Evolutionary conservation across 92 coral and sea anemone species (phyloP), one percentile per base, ranked within the genome.

Genomic region (Chrysogorgia sp.): DNA sequence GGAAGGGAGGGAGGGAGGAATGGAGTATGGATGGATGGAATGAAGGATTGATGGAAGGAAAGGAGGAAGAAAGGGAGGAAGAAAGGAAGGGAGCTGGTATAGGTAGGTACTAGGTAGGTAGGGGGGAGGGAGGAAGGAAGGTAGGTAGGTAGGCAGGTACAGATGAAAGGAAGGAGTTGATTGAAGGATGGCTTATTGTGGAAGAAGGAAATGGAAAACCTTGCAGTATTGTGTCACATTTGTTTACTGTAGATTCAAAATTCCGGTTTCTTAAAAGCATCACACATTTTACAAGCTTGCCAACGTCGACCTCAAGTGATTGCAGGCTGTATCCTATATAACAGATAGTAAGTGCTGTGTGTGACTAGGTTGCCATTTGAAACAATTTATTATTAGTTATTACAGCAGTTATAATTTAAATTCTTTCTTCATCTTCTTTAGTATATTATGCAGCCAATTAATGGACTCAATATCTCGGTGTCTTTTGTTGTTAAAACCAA

Each of bases 251-350:
- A 69, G 56, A 81, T 72, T 53, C 76, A 21, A 28, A 84, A 84
- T 33, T 84, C 85, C 7, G 87, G 94, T 75, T 96, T 92, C 35
- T 82, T 92, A 45, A 96, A 88, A 82, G 99, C 97, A 10, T 85
- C 97, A 17, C 96, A 96, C 70, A 89, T 92, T 64, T 77, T 96
- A 24, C 96, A 96, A 80, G 89, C 99, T 8, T 96, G 93, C 77
- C 97, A 96, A 65, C 90, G 97, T 17, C 89, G 97, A 41, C 90
- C 83, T 3, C 97, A 96, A 68, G 74, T 96, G 72, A 85, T 96
- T 32, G 99, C 94, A 35, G 99, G 99, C 23, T 88, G 97, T 59
- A 87, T 96, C 57, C 90, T 96, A 20, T 88, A 96, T 82, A 90
- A 89, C 29, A 86, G 92, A 82, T 92, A 88, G 99, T 92, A 81